Conservation (phyloP, 2,113 vertebrate genomes). For the Nothocercus julius region DNA sequence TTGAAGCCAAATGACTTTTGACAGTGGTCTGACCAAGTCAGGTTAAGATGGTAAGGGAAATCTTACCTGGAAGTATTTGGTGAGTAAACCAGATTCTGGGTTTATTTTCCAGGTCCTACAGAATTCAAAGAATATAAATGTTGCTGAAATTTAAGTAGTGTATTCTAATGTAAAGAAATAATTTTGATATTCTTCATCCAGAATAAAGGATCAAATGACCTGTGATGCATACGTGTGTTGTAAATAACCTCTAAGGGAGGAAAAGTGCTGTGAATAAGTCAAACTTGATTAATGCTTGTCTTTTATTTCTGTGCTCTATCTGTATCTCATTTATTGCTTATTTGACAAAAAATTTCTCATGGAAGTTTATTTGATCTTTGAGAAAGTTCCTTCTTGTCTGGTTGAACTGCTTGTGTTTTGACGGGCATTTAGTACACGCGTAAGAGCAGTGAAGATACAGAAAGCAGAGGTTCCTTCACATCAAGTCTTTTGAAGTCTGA, state of each 20-base stretch:
- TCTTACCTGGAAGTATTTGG: neutral
- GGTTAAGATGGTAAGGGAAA: neutral
- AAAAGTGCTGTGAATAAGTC: neutral
- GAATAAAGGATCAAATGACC: neutral
- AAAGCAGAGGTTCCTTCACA: neutral
- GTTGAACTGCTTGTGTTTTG: neutral
- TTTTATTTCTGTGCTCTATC: neutral
- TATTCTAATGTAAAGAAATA: neutral
- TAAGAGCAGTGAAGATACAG: rapidly evolving
- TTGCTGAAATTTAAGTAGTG: neutral
- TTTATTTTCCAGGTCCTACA: neutral
- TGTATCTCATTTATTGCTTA: neutral
- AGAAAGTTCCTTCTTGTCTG: neutral
- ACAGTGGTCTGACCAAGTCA: slow-evolving; percentile 7
- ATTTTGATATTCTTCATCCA: neutral
- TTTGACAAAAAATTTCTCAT: neutral
- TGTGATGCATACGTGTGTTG: neutral
- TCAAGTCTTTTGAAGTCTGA: neutral
- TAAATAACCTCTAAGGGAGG: neutral
- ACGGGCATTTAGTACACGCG: rapidly evolving
- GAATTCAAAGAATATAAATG: neutral
- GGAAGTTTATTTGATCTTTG: neutral
- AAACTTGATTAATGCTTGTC: neutral
- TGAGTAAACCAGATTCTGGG: neutral
- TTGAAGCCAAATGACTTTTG: slow-evolving; percentile 32